phyloP scores from a whole-genome alignment of 2,888 invertebrate species.

The Ophion costatus region DNA sequence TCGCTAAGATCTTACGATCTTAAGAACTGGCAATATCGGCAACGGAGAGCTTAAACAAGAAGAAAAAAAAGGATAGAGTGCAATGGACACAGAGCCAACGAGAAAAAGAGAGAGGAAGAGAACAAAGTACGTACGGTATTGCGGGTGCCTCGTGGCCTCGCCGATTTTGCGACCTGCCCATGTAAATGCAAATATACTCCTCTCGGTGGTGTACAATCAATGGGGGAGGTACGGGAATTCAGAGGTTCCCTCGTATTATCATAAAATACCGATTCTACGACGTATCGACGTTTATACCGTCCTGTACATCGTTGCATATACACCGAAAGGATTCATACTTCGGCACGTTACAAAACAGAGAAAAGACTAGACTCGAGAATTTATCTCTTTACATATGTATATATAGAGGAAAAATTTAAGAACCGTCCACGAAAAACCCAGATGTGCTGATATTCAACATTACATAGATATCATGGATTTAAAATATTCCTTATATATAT shows the following conservation, averaged over 20 bases:
- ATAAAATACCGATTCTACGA: conserved; percentile 70
- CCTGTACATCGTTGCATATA: conserved; percentile 54
- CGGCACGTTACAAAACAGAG: conserved; percentile 36
- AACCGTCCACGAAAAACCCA: no score
- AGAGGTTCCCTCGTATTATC: conserved; percentile 66
- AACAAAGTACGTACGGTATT: conserved; percentile 47
- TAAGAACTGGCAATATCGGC: conserved; percentile 52
- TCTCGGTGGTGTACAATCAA: conserved; percentile 67
- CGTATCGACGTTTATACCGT: conserved; percentile 65
- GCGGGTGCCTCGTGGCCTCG: conserved; percentile 65
- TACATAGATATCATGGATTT: no score
- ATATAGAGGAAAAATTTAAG: conserved; percentile 8
- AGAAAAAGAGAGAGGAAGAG: conserved; percentile 14
- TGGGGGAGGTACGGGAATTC: conserved; percentile 64
- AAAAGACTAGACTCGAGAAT: conserved; percentile 28
- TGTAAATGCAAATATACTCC: conserved; percentile 71
- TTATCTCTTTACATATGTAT: conserved; percentile 28
- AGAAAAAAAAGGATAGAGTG: conserved; percentile 56
- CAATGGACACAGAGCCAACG: conserved; percentile 32
- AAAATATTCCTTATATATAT: not conserved
- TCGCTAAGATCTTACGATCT: conserved; percentile 36
- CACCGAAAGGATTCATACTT: conserved; percentile 43
- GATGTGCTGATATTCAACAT: no score
- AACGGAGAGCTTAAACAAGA: conserved; percentile 18
- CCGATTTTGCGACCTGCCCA: conserved; percentile 70